Evolutionary conservation across 2,113 vertebrate genomes (phyloP), one percentile per base, ranked within the genome.

Genomic region (Seriola aureovittata): DNA sequence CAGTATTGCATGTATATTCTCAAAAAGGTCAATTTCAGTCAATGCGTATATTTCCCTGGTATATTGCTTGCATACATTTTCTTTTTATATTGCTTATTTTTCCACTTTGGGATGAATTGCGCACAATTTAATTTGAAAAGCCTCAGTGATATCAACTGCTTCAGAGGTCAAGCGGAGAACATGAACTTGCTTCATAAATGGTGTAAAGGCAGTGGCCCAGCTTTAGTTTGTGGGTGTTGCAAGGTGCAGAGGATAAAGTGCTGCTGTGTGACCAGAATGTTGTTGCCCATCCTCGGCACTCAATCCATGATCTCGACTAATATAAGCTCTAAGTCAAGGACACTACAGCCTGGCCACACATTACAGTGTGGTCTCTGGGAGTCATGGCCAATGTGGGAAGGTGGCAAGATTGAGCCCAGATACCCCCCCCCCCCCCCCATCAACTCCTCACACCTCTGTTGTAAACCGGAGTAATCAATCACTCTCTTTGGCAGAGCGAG

Each of bases 391-490:
- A 42, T 32, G 4, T 23, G 4, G 42, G n/a, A 23, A 19, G 11
- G 40, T 55, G 58, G 63, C 48, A 40, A 72, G 23, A 73, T 67
- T 55, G 60, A 84, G 54, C 71, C 40, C 68, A 76, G 75, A 76
- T 78, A 73, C 62, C 46, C 48, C 40, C 32, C 50, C 50, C 40
- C 76, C 42, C 52, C 77, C 76, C 42, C 52, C 77, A 46, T 66
- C 67, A 55, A 23, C 52, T 70, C 73, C 52, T 52, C 65, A 77
- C 71, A 60, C 70, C 67, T 73, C 80, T 85, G 72, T 70, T 67
- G 71, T 85, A 85, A 84, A 88, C 42, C 0, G 3, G 52, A 44
- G 67, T 75, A 77, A 90, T 93, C 80, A 50, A 38, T 88, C 81
- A 84, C 74, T 80, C 71, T 78, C 40, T 21, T 32, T 34, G 62